phyloP scores from a whole-genome alignment of 2,797 vertebrate genomes.

The Protonibea diacanthus region DNA sequence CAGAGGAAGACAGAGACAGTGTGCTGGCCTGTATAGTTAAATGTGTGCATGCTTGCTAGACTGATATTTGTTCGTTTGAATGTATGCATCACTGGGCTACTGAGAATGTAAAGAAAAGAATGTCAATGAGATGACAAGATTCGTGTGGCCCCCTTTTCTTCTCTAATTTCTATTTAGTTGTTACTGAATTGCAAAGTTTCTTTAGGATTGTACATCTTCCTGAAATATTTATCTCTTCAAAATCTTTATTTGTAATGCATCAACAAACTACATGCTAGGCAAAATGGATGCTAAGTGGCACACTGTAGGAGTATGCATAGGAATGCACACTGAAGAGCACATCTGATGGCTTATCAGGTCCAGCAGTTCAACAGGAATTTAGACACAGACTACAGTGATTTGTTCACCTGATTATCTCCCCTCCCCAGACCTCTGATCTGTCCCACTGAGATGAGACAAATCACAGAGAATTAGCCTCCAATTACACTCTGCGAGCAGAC shows the following conservation, averaged over 20 bases:
- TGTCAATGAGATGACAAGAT: constrained; percentile 1
- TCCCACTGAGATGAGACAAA: constrained; percentile 77
- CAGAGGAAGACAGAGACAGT: constrained; percentile 6
- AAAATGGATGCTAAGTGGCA: constrained; percentile 7
- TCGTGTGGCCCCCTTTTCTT: constrained; percentile 3
- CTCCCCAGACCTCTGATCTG: constrained; percentile 74
- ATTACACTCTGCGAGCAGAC: constrained; percentile 69
- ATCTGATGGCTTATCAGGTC: constrained; percentile 54
- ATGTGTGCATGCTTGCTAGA: neutral
- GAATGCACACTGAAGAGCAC: constrained; percentile 13
- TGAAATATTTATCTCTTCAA: constrained; percentile 23
- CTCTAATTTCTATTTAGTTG: constrained; percentile 14
- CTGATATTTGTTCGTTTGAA: neutral
- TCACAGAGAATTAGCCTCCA: constrained; percentile 77
- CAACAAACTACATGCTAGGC: constrained; percentile 38
- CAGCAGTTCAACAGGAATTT: constrained; percentile 64
- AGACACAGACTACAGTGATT: constrained; percentile 66
- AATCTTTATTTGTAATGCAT: constrained; percentile 29
- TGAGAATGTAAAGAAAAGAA: too few relatives aligned
- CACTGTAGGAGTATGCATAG: constrained; percentile 3
- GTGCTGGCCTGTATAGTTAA: neutral
- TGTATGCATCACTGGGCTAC: too few relatives aligned
- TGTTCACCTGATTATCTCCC: constrained; percentile 78
- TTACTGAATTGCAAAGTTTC: constrained; percentile 19
- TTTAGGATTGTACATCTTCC: constrained; percentile 24